Evolutionary conservation across 1,140 invertebrate genomes (phyloP), one percentile per base, ranked within the genome.

Genomic region (Drosophila saltans): DNA sequence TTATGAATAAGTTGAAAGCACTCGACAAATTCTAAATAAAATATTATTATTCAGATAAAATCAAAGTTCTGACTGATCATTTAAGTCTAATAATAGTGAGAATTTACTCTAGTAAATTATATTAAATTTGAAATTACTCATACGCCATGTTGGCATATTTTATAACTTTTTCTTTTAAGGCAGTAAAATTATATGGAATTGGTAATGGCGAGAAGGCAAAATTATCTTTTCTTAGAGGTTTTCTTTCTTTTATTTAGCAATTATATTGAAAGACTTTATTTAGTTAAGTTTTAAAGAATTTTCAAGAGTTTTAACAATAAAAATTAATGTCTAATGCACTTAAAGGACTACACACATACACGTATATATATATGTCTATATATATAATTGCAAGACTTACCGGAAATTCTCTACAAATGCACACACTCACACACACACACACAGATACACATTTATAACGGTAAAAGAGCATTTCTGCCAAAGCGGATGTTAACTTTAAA

Each of bases 401-500:
- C 61, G 72, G 79, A 85, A 72, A 77, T 72, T 64, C 60, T 52
- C 58, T 16, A 16, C 26, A 61, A 60, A 36, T 52, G 36, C 60
- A 56, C 28, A 62, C 56, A 39, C 16, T 16, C 28, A 36, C 55
- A 36, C 24, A 59, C 26, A 45, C 5, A 30, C 43, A 39, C 16
- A 36, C 62, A 66, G 56, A n/a, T n/a, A 43, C 21, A 71, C 40
- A 59, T 60, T 66, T 48, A 40, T 41, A 8, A 40, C 64, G 39
- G 8, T 21, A 56, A 56, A 24, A 48, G 77, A 59, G 83, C 66
- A 80, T 69, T 70, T 62, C 70, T 83, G 70, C 77, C 83, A 82
- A 89, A 80, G 80, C 83, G 83, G 83, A 88, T 88, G 83, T 88
- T 80, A 89, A 89, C 83, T 88, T 52, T 88, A 89, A 88, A 89